Conservation (phyloP, 2,888 invertebrate genomes). For the Trypoxylon attenuatum region DNA sequence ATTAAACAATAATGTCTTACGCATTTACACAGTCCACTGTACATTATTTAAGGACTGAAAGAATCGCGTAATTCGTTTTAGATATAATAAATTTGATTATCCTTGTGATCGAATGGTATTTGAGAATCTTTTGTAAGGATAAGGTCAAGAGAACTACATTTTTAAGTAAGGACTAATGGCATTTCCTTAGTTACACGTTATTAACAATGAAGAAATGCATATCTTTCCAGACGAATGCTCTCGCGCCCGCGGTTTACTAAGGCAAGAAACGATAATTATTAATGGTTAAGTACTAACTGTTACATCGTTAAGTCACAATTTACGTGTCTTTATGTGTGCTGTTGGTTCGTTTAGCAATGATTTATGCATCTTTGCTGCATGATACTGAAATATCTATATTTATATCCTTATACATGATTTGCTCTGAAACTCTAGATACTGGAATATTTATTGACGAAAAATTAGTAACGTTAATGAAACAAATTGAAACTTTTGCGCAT, state of each 20-base stretch:
- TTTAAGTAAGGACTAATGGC: conserved; percentile 37
- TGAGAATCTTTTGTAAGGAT: conserved; percentile 38
- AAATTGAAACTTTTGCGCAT: conserved; percentile 20
- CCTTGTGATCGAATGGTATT: conserved; percentile 43
- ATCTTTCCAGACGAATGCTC: conserved; percentile 56
- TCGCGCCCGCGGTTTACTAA: conserved; percentile 51
- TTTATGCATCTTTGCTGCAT: conserved; percentile 52
- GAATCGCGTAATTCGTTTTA: conserved; percentile 29
- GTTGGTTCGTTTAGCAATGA: conserved; percentile 28
- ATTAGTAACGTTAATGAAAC: too few relatives aligned
- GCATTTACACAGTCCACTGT: conserved; percentile 39
- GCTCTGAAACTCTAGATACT: conserved; percentile 17
- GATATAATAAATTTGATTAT: conserved; percentile 35
- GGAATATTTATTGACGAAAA: conserved; percentile 31
- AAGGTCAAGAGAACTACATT: conserved; percentile 14
- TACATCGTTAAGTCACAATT: conserved; percentile 26
- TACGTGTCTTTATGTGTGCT: conserved; percentile 25
- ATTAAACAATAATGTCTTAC: conserved; percentile 29
- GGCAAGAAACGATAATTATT: conserved; percentile 53
- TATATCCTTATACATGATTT: too few relatives aligned
- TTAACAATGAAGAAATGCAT: conserved; percentile 57
- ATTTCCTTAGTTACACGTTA: conserved; percentile 47
- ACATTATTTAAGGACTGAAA: conserved; percentile 37
- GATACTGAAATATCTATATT: conserved; percentile 44
- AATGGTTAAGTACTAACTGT: conserved; percentile 37